Base-by-base conservation (phyloP, 2,888 invertebrate genomes). In the Andrena bucephala region DNA sequence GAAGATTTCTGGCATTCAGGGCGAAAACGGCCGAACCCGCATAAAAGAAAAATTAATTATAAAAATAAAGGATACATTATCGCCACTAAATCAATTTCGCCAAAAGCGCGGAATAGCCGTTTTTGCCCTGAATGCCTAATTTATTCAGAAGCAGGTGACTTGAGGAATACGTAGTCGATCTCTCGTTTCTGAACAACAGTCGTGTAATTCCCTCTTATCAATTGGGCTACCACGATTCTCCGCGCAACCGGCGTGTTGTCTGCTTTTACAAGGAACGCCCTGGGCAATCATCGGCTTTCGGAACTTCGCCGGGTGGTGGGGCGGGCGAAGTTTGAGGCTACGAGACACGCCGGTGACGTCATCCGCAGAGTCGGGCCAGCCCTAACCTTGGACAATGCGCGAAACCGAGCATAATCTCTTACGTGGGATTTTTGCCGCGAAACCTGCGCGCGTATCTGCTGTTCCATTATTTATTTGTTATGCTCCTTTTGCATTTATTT, bases 331-430 rank as follows among this genome's bases (percentile, higher is more conserved):
- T 93, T 93, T 92, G 90, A 92, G 91, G 90, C 91, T 91, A 90
- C 90, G 92, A 92, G 91, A 92, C 77, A 59, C 91, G 91, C 89
- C 90, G 90, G 81, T 93, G 92, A 92, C 92, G 92, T 93, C 93
- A 92, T 79, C 76, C 42, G 59, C 57, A 50, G 81, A 82, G 54
- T 42, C 81, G 80, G 81, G 85, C 87, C 85, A 87, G 89, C 89
- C 90, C 90, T 91, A 91, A 92, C 92, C 92, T 91, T 92, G 91
- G 91, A 84, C 91, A 92, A 92, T 90, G 78, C 80, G 86, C 85
- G 87, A 87, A 83, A 88, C 83, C 68, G 81, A 77, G 86, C 81
- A 85, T 87, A 90, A 87, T 85, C 84, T 86, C 77, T 67, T 78
- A 70, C 66, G 71, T 42, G 69, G 42, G 62, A 82, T 70, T 73